Evolutionary conservation across 1,140 invertebrate species (phyloP).

Genomic region (Batillaria attramentaria): DNA sequence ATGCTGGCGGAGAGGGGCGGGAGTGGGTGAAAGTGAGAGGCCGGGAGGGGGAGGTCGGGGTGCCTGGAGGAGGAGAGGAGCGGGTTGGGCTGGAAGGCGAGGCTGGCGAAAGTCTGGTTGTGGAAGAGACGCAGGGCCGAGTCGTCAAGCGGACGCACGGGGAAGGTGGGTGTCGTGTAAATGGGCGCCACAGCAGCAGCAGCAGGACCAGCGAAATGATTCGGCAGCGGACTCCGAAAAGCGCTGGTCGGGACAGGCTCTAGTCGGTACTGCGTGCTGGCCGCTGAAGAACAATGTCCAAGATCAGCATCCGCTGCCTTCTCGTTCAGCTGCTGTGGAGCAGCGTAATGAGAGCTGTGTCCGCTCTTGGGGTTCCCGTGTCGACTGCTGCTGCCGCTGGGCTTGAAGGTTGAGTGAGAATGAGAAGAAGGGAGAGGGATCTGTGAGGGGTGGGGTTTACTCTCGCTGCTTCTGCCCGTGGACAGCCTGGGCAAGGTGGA

Average conservation of each 20-base stretch:
- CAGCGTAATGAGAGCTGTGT: neutral
- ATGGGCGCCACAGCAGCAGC: no score
- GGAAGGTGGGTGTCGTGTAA: neutral
- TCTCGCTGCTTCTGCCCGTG: neutral
- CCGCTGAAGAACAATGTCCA: no score
- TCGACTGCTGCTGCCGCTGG: neutral
- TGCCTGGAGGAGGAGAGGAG: neutral
- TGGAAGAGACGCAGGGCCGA: constrained; percentile 30
- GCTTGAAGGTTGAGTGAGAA: neutral
- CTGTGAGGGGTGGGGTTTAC: neutral
- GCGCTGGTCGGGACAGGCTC: constrained; percentile 16
- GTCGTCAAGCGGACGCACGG: constrained; percentile 25
- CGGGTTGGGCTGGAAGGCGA: constrained; percentile 24
- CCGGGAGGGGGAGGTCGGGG: neutral
- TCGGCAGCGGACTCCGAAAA: constrained; percentile 1
- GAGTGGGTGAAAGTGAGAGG: constrained; percentile 20
- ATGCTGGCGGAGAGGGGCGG: neutral
- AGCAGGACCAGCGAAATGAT: neutral
- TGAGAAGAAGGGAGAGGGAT: neutral
- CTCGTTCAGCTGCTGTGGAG: neutral
- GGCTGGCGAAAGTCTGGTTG: constrained; percentile 30
- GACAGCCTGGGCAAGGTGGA: constrained; percentile 30
- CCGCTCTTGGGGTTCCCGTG: neutral
- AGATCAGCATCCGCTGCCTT: no score
- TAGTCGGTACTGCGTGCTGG: neutral